Evolutionary conservation across 2,113 vertebrate genomes (phyloP).

Genomic region (Eclectus roratus): DNA sequence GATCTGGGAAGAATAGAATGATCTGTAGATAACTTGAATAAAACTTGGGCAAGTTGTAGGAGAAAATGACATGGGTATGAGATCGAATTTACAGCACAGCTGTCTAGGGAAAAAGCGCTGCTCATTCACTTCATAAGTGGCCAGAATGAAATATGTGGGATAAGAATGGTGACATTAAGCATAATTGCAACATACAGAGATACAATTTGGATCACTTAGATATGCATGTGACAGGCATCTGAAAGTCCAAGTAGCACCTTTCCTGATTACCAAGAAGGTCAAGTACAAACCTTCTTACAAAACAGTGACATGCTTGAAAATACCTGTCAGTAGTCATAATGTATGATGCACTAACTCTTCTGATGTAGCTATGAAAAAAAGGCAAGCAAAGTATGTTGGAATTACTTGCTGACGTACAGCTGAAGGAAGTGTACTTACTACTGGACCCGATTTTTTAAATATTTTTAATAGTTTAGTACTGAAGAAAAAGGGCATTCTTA

Average conservation of each 20-base stretch:
- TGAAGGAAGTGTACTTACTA: constrained; percentile 34
- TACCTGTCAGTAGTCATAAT: constrained; percentile 43
- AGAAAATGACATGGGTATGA: constrained; percentile 36
- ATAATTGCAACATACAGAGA: not conserved
- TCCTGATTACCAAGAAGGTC: constrained; percentile 24
- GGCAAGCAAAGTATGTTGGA: not conserved
- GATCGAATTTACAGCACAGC: not conserved
- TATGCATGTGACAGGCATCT: not conserved
- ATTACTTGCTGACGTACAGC: not conserved
- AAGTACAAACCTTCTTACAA: constrained; percentile 16
- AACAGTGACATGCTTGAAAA: constrained; percentile 47
- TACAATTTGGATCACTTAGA: not conserved
- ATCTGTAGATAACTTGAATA: constrained; percentile 27
- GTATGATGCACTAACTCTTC: constrained; percentile 15
- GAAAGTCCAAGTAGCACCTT: constrained; percentile 8
- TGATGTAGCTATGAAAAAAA: not conserved
- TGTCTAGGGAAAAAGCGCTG: not conserved
- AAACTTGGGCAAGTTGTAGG: not conserved
- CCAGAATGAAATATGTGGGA: not conserved
- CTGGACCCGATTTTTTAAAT: not conserved
- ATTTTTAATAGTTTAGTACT: not conserved
- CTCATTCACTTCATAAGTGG: not conserved
- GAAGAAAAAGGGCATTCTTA: not conserved
- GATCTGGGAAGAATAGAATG: constrained; percentile 11
- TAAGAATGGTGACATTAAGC: not conserved